phyloP scores from a whole-genome alignment of 2,797 vertebrate genomes.

The Protonibea diacanthus region DNA sequence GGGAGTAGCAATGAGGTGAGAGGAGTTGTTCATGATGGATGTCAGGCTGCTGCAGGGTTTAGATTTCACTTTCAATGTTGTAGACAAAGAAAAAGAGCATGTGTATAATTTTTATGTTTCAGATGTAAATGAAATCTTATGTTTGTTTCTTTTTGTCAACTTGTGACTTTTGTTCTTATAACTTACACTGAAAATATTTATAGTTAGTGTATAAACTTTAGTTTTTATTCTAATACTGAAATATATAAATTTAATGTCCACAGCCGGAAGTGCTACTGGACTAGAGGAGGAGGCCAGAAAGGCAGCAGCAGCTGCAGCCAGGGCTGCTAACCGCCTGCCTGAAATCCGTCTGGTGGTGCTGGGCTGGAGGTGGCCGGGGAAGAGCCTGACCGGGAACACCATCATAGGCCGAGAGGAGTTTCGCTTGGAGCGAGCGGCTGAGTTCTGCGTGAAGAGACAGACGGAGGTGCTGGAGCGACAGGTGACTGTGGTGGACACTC shows the following conservation, averaged over 20 bases:
- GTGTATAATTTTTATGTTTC: no score
- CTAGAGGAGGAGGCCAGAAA: conserved; percentile 60
- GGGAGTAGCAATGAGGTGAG: no score
- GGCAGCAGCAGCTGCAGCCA: conserved; percentile 44
- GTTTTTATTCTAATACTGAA: background rate
- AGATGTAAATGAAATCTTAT: no score
- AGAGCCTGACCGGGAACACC: conserved; percentile 89
- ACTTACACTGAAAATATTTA: background rate
- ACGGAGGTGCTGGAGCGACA: conserved; percentile 70
- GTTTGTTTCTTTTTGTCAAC: background rate
- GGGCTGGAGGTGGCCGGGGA: conserved; percentile 90
- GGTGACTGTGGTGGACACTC: conserved; percentile 86
- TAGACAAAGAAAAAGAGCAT: no score
- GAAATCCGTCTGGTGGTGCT: conserved; percentile 86
- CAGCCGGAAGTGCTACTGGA: conserved; percentile 55
- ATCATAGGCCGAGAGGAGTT: conserved; percentile 86
- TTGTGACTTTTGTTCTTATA: background rate
- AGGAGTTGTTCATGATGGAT: no score
- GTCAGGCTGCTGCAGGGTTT: no score
- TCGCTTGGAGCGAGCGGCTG: conserved; percentile 78
- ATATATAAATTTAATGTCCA: background rate
- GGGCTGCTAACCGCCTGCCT: conserved; percentile 59
- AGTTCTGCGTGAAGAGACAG: conserved; percentile 82
- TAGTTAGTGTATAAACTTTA: background rate
- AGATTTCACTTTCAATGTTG: no score